phyloP scores from a whole-genome alignment of 1,140 invertebrate genomes.

The Drosophila setifemur region DNA sequence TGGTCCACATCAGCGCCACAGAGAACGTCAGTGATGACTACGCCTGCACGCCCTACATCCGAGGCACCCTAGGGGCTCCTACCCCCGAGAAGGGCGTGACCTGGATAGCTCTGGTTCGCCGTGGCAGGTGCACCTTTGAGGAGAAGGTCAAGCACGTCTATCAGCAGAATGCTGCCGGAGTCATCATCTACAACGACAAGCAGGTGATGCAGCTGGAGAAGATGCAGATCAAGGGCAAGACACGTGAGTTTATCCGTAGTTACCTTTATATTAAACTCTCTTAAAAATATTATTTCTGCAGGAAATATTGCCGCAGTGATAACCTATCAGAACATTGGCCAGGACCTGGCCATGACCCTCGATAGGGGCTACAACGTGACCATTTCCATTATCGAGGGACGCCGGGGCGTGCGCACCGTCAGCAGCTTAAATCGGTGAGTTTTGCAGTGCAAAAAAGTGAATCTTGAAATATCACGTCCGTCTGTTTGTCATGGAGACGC shows the following conservation, averaged over 20 bases:
- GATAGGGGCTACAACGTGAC: conserved; percentile 87
- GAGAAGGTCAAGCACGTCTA: conserved; percentile 89
- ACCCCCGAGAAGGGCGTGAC: conserved; percentile 84
- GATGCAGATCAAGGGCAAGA: conserved; percentile 87
- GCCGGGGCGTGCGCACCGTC: conserved; percentile 83
- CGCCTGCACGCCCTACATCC: conserved; percentile 86
- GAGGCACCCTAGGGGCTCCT: conserved; percentile 83
- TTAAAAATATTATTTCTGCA: conserved; percentile 78
- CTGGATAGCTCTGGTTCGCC: conserved; percentile 90
- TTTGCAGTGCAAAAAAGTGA: background rate
- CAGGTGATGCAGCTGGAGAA: conserved; percentile 86
- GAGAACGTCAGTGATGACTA: conserved; percentile 85
- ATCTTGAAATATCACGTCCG: background rate
- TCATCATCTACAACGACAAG: conserved; percentile 90
- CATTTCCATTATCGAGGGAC: conserved; percentile 87
- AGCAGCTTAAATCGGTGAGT: conserved; percentile 83
- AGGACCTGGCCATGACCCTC: conserved; percentile 87
- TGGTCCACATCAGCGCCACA: conserved; percentile 85
- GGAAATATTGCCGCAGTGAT: conserved; percentile 91
- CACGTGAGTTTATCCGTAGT: conserved; percentile 83
- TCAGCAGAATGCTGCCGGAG: conserved; percentile 87
- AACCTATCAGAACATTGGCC: conserved; percentile 89
- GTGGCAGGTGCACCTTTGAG: conserved; percentile 89
- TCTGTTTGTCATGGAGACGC: conserved; percentile 12
- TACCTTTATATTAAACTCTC: no score